Percentiles rank a stretch among this genome's conserved stretches.
Conservation (phyloP, 2,888 invertebrate genomes). For the Helicoverpa assulta region DNA sequence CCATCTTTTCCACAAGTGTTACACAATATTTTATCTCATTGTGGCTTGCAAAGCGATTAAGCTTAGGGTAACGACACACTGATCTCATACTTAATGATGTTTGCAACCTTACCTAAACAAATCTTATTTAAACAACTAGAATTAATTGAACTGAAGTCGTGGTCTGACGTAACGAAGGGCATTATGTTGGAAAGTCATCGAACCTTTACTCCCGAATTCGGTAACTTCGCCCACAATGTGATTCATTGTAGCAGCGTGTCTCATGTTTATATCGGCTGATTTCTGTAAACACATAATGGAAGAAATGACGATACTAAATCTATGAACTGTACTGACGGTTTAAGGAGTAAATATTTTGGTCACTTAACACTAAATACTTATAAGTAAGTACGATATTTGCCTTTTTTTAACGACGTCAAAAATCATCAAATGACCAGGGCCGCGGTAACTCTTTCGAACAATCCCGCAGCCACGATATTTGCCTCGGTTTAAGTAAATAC, state of each 20-base stretch:
- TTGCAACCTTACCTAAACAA: not conserved
- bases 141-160: not conserved
- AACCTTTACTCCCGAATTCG: not conserved
- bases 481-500: not conserved
- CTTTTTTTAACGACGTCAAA: no score
- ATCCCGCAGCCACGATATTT: no score
- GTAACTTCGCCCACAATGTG: not conserved
- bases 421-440: no score
- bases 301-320: not conserved
- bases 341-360: no score
- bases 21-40: slow-evolving; percentile 8
- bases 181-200: not conserved
- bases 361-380: no score
- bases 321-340: no score
- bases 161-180: not conserved
- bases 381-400: no score
- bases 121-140: not conserved
- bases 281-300: not conserved
- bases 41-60: slow-evolving; percentile 28
- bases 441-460: no score
- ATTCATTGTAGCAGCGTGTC: not conserved
- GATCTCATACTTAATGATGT: not conserved
- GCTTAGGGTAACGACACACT: not conserved
- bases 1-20: slow-evolving; percentile 3
- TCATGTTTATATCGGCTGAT: not conserved